Percentiles rank a stretch among this genome's conserved stretches.
These are phyloP conservation scores for Glyphotaelius pellucidus DNA, from an alignment of 2,888 invertebrate species.

Conservation along the genomic window DNA sequence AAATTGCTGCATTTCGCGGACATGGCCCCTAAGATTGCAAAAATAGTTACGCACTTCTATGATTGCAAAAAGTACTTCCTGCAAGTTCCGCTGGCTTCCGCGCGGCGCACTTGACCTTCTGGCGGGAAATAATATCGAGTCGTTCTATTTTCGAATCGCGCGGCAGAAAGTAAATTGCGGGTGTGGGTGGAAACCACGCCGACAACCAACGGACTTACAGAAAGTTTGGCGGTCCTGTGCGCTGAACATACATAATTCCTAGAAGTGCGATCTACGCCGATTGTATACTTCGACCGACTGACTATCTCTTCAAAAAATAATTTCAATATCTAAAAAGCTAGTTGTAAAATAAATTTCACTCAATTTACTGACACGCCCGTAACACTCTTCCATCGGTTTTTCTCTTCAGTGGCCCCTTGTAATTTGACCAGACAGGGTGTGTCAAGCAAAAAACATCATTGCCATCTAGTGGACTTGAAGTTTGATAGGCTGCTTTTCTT, in stretches of 20 bases:
- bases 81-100: background rate
- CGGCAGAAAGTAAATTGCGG: background rate
- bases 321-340: background rate
- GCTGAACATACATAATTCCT: background rate
- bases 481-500: background rate
- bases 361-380: background rate
- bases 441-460: background rate
- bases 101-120: conserved; percentile 21
- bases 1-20: background rate
- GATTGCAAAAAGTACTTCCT: background rate
- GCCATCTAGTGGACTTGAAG: background rate
- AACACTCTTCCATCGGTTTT: background rate
- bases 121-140: conserved; percentile 23
- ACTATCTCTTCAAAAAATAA: background rate
- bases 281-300: background rate
- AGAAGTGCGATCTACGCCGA: background rate
- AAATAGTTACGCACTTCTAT: background rate
- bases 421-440: background rate
- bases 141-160: conserved; percentile 14
- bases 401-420: background rate
- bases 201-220: background rate
- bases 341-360: background rate
- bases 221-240: background rate
- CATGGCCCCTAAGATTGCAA: background rate
- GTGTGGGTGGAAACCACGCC: background rate